Conservation (phyloP, 2,888 invertebrate species). For the Chalcosyrphus nemorum region DNA sequence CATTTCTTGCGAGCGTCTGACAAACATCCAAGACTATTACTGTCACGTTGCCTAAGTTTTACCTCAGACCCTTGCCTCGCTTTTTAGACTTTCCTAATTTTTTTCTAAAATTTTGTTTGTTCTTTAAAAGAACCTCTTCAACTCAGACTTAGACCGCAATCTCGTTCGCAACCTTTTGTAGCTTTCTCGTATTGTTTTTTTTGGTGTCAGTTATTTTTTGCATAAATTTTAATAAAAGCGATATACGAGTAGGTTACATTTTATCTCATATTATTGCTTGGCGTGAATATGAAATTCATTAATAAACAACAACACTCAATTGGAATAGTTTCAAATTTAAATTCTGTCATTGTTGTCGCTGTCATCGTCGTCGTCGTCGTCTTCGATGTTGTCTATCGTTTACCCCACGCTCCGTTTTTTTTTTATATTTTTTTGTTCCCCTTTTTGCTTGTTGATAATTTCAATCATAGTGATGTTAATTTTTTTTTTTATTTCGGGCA, state of each 20-base stretch:
- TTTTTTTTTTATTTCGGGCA: constrained; percentile 4
- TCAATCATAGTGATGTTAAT: constrained; percentile 55
- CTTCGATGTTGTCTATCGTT: constrained; percentile 8
- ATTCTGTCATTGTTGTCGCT: constrained; percentile 40
- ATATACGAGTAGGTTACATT: background rate
- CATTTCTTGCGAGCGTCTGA: no score
- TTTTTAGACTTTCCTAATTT: no score
- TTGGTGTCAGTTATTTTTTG: background rate
- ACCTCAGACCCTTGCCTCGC: no score
- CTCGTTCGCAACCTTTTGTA: background rate
- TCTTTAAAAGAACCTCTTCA: no score
- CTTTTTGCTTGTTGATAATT: constrained; percentile 49
- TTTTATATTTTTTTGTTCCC: constrained; percentile 21
- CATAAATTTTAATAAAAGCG: background rate
- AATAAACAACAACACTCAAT: background rate
- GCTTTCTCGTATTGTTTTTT: background rate
- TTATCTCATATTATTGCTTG: background rate
- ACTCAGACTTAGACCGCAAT: no score
- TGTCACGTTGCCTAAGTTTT: no score
- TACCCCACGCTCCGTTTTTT: constrained; percentile 21
- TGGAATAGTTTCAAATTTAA: constrained; percentile 39
- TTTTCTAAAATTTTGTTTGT: no score
- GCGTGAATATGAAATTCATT: background rate
- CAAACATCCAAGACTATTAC: no score
- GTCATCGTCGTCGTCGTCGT: background rate